Evolutionary conservation across 92 coral and sea anemone species (phyloP), one percentile per base, ranked within the genome.

Genomic region (Plumapathes pennacea): DNA sequence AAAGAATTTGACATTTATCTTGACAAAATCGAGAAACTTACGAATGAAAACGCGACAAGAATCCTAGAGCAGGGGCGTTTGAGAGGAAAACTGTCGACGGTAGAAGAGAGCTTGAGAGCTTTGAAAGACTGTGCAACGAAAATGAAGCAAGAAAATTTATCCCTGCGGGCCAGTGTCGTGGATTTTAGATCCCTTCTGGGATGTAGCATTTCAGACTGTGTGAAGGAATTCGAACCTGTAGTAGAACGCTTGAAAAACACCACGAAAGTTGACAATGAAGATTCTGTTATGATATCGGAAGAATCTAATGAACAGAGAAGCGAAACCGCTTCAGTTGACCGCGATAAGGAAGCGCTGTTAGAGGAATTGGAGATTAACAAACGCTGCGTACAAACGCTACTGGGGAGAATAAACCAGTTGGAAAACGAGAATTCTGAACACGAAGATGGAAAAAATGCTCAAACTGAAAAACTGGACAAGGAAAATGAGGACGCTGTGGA

Each of bases 301-400:
- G 55, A 47, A 9, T 40, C 41, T 18, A 24, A 25, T 12, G 54
- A 49, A 14, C 40, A 56, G 9, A 49, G 59, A 22, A 74, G 73
- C 59, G 50, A 64, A 23, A 74, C 64, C 56, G 43, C 71, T 13
- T 47, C 24, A 17, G 26, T 15, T 10, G 25, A 43, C 17, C 9
- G 20, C 5, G 15, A 32, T 4, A 50, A n/a, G 23, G 64, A 57
- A 36, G 57, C 56, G 33, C 36, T 86, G 17, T 61, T 60, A 46
- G 58, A 69, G 24, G 86, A 87, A 46, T 57, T 83, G 21, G 83
- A 73, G 32, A 89, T 77, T 41, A 87, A 67, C 45, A 72, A 82
- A 38, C 50, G 66, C 0, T 64, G 68, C 13, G 36, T 77, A 0
- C 60, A 73, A 13, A 50, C 64, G 10, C 47, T 84, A 6, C 45